Conservation (phyloP, 2,888 invertebrate species). For the Drosophila setosimentum region DNA sequence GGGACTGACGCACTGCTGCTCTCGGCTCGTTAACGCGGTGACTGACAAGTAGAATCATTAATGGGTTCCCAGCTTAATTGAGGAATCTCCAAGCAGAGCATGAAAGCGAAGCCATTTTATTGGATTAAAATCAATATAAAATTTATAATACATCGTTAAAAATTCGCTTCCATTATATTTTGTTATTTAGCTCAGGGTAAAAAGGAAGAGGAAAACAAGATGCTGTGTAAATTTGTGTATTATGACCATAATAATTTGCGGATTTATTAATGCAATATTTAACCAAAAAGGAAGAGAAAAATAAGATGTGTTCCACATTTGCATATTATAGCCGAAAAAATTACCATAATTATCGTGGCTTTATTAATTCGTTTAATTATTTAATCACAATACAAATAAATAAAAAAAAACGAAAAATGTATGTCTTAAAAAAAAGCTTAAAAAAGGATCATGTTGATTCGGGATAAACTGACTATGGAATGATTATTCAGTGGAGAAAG, state of each 20-base stretch:
- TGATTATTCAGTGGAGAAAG: not conserved
- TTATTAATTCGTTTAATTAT: not conserved
- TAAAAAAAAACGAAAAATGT: not conserved
- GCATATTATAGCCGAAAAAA: not conserved
- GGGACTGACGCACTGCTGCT: slow-evolving; percentile 48
- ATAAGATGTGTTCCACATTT: not conserved
- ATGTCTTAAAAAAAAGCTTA: not conserved
- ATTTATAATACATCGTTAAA: not conserved
- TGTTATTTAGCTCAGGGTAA: not conserved
- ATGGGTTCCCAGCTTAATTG: slow-evolving; percentile 44
- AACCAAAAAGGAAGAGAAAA: fast-evolving
- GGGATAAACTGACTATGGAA: not conserved
- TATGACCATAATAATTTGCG: not conserved
- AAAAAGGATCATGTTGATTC: not conserved
- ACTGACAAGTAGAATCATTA: slow-evolving; percentile 40
- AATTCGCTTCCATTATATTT: not conserved
- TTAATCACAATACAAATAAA: not conserved
- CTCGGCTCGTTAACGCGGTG: slow-evolving; percentile 60
- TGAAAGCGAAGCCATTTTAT: slow-evolving; percentile 1
- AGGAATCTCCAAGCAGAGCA: slow-evolving; percentile 18
- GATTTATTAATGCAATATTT: not conserved
- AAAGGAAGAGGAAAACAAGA: not conserved
- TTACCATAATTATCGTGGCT: not conserved
- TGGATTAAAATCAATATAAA: not conserved
- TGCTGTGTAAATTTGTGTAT: not conserved